A percentile compares a stretch with the other conserved stretches of the same genome.
Conservation (phyloP, 2,888 invertebrate species). For the Nephrocerus scutellatus region DNA sequence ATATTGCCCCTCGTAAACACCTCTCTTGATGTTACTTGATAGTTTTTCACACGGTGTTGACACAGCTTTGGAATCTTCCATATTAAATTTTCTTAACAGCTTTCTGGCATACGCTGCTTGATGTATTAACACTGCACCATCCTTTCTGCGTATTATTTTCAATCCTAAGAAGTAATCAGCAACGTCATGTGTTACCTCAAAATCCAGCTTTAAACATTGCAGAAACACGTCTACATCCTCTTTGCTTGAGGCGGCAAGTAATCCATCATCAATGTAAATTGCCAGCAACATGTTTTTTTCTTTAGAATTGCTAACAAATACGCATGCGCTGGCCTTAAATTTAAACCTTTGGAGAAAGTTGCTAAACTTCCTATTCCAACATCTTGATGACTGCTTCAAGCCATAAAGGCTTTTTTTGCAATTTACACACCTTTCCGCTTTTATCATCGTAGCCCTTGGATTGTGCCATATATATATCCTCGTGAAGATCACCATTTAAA, state of each 20-base stretch:
- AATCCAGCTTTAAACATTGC: not conserved
- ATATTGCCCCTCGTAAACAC: no score
- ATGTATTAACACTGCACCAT: no score
- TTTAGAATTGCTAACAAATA: conserved; percentile 16
- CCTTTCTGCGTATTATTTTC: no score
- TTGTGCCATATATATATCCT: conserved; percentile 12
- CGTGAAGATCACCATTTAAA: conserved; percentile 11
- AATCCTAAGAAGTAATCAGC: no score
- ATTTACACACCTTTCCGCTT: conserved; percentile 12
- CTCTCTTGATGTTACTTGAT: no score
- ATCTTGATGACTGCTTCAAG: conserved; percentile 14
- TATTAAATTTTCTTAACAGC: no score
- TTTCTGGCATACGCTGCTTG: no score
- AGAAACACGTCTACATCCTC: conserved; percentile 12
- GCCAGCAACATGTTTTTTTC: conserved; percentile 19
- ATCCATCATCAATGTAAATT: conserved; percentile 26
- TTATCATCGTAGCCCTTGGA: conserved; percentile 9
- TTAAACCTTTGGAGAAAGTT: conserved; percentile 19
- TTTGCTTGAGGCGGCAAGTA: conserved; percentile 14
- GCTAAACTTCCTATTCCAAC: conserved; percentile 18
- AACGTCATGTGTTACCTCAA: not conserved
- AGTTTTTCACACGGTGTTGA: no score
- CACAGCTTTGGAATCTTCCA: no score
- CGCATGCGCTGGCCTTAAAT: conserved; percentile 21
- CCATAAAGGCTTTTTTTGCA: conserved; percentile 18